phyloP scores from a whole-genome alignment of 1,140 invertebrate species.

The Olivierus martensii region DNA sequence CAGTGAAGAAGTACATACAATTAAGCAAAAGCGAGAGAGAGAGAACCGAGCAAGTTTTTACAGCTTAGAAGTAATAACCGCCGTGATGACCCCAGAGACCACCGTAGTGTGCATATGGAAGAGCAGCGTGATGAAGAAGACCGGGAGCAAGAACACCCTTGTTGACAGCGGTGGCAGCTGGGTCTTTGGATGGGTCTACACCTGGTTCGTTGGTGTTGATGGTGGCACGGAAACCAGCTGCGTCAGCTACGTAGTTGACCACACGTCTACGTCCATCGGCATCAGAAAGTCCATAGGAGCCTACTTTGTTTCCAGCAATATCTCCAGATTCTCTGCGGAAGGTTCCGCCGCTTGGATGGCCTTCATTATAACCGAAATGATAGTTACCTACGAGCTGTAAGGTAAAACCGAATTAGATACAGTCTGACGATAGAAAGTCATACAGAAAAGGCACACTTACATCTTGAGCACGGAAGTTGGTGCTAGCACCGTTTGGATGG shows the following conservation, averaged over 20 bases:
- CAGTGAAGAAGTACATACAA: too few species aligned
- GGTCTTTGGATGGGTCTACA: constrained; percentile 14
- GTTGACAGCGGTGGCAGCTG: constrained; percentile 14
- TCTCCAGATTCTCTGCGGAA: constrained; percentile 18
- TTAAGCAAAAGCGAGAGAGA: too few species aligned
- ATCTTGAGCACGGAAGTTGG: constrained; percentile 2
- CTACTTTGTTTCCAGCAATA: constrained; percentile 7
- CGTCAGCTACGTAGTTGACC: constrained; percentile 23
- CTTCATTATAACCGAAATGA: constrained; percentile 18
- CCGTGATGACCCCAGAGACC: neutral
- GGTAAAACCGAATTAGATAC: too few species aligned
- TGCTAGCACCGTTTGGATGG: neutral
- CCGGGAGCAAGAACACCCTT: constrained; percentile 6
- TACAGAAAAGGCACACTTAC: neutral
- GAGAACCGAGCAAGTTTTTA: neutral
- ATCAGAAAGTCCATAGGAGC: constrained; percentile 7
- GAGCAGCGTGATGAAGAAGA: neutral
- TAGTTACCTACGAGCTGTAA: constrained; percentile 17
- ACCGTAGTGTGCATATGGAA: constrained; percentile 18
- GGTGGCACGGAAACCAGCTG: constrained; percentile 20
- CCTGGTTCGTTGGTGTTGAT: constrained; percentile 18
- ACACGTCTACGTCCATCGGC: constrained; percentile 21
- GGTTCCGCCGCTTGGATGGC: constrained; percentile 22
- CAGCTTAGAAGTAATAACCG: neutral
- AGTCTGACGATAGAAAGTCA: too few species aligned